Evolutionary conservation across 2,888 invertebrate genomes (phyloP), one percentile per base, ranked within the genome.

Genomic region (Hermaeophaga mercurialis): DNA sequence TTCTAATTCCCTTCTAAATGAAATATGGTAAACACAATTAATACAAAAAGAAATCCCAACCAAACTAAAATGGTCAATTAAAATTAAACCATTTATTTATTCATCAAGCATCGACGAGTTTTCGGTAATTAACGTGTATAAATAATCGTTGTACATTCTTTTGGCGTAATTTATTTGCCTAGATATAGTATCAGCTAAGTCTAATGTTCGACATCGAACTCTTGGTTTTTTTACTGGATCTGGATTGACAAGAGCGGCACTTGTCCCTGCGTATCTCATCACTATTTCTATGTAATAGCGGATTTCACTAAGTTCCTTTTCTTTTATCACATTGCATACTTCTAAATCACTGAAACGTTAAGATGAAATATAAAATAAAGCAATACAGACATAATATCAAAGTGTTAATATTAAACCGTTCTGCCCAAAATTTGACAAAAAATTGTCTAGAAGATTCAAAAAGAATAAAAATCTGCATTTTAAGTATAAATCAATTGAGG

Each of bases 141-240:
- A 83, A 61, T 86, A 82, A 80, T 95, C 94, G 74, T 90, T 88
- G 78, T 88, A 88, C 73, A 94, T 85, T 70, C 88, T 88, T 76
- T 90, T 90, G 53, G 95, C 95, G 78, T 91, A 91, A 72, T 91
- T 93, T 62, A 96, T 91, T 81, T 94, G 89, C 65, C 89, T 86
- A 18, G 87, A 85, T 63, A 87, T 85, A 80, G 85, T 84, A 62
- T 81, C 82, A 12, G 91, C 90, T 62, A 90, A 83, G 64, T 83
- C 84, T 56, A 82, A 84, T 61, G 82, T 83, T 76, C 90, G 89
- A 75, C 91, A 91, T 70, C 90, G 83, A 64, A 93, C 89, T 75
- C 88, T 85, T 33, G 91, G 91, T 63, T 87, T 82, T 68, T 88
- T 86, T 70, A 85, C 77, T 1, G 81, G 77, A 65, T 82, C 82